phyloP scores from a whole-genome alignment of 2,113 vertebrate species.

The Amia ocellicauda region DNA sequence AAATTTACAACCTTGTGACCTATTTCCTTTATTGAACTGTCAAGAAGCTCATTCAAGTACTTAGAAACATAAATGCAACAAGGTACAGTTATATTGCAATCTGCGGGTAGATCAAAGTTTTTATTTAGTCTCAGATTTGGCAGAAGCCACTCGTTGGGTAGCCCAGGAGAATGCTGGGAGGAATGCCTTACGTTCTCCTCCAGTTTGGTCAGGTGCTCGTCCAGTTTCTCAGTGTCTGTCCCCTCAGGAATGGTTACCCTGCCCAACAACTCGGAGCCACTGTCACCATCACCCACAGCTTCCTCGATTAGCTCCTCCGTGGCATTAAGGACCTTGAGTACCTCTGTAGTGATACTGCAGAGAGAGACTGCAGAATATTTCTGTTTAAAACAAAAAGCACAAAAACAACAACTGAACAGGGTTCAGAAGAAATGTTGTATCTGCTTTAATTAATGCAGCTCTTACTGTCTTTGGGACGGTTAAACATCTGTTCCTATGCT shows the following conservation, averaged over 20 bases:
- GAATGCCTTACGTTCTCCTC: constrained; percentile 95
- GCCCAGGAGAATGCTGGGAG: no score
- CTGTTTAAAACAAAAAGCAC: constrained; percentile 62
- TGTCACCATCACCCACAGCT: constrained; percentile 65
- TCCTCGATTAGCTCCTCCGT: constrained; percentile 91
- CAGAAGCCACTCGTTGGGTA: no score
- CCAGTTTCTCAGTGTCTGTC: constrained; percentile 71
- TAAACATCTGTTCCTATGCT: no score
- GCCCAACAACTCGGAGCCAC: constrained; percentile 52
- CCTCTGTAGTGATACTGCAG: constrained; percentile 97
- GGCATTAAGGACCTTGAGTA: constrained; percentile 91
- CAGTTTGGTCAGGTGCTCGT: constrained; percentile 87
- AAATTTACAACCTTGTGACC: no score
- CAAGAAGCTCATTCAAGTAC: no score
- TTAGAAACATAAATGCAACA: no score
- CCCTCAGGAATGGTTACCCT: constrained; percentile 65
- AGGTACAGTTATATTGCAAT: no score
- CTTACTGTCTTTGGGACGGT: no score
- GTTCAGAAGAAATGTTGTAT: no score
- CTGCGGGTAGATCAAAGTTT: neutral
- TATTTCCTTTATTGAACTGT: no score
- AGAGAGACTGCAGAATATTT: constrained; percentile 94
- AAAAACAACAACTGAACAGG: constrained; percentile 50
- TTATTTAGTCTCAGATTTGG: no score
- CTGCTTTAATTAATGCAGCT: no score